Percentiles rank a stretch among this genome's conserved stretches.
Conservation (phyloP, 2,888 invertebrate genomes). For the Amaurobius ferox region DNA sequence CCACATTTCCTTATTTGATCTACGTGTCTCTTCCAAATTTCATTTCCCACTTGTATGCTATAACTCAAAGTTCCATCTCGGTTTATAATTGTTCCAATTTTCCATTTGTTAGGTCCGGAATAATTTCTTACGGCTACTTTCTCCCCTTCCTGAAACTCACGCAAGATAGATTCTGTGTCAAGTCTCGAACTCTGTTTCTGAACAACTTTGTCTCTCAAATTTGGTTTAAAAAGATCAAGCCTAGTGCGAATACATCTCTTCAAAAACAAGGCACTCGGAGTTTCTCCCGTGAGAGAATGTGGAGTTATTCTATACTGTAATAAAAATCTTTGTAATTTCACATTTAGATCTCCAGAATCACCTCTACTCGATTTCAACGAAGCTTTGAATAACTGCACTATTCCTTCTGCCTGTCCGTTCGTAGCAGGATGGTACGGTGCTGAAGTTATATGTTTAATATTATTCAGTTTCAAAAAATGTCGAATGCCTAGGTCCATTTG, state of each 20-base stretch:
- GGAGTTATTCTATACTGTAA: constrained; percentile 53
- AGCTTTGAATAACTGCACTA: too few relatives aligned
- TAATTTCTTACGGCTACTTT: constrained; percentile 46
- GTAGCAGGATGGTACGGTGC: too few relatives aligned
- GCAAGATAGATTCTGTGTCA: constrained; percentile 48
- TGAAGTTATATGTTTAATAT: too few relatives aligned
- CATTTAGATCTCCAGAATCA: constrained; percentile 53
- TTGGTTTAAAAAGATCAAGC: constrained; percentile 40
- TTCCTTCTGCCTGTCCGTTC: too few relatives aligned
- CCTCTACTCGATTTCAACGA: constrained; percentile 50
- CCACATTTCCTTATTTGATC: too few relatives aligned
- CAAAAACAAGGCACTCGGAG: constrained; percentile 48
- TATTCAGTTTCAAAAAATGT: too few relatives aligned
- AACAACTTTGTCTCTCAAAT: constrained; percentile 36
- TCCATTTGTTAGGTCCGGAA: constrained; percentile 50
- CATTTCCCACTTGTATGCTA: too few relatives aligned
- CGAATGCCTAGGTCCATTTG: too few relatives aligned
- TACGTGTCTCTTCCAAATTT: too few relatives aligned
- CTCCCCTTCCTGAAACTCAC: constrained; percentile 51
- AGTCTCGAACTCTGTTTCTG: constrained; percentile 43
- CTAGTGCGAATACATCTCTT: constrained; percentile 35
- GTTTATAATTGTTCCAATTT: too few relatives aligned
- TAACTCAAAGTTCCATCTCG: too few relatives aligned
- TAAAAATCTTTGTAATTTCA: constrained; percentile 54
- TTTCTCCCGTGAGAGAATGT: constrained; percentile 50